A percentile compares a stretch with the other conserved stretches of the same genome.
Evolutionary conservation across 2,888 invertebrate species (phyloP).

Genomic region (Automeris io): DNA sequence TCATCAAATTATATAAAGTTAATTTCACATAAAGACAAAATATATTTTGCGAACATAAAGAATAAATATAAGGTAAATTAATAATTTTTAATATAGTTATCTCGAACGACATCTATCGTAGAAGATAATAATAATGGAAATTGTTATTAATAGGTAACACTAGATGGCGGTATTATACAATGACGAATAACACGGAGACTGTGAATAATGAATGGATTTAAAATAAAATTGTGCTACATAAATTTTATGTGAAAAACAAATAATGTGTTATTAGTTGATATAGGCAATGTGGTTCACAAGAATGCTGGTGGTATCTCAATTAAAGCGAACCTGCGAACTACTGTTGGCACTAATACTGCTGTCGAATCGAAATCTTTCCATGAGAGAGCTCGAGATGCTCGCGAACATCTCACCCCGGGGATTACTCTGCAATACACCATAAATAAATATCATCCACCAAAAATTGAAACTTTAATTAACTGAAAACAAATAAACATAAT

Average conservation of each 20-base stretch:
- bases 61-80: too few relatives aligned
- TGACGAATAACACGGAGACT: background rate
- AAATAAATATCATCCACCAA: slow-evolving; percentile 29
- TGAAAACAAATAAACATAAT: slow-evolving; percentile 40
- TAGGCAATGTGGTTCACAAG: slow-evolving; percentile 12
- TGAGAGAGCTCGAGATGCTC: slow-evolving; percentile 87
- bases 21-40: too few relatives aligned
- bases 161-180: slow-evolving; percentile 1
- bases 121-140: background rate
- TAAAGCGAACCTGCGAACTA: slow-evolving; percentile 82
- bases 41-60: too few relatives aligned
- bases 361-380: slow-evolving; percentile 88
- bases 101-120: slow-evolving; percentile 29
- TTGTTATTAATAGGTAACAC: background rate
- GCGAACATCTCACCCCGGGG: slow-evolving; percentile 89
- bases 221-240: background rate
- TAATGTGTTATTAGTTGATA: background rate
- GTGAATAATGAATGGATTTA: background rate
- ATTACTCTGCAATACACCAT: slow-evolving; percentile 80
- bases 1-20: too few relatives aligned
- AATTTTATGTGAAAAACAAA: too few relatives aligned
- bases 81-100: too few relatives aligned
- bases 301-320: slow-evolving; percentile 56
- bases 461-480: slow-evolving; percentile 26
- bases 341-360: slow-evolving; percentile 85